Evolutionary conservation across 2,888 invertebrate species (phyloP).

Genomic region (Chirona hameri): DNA sequence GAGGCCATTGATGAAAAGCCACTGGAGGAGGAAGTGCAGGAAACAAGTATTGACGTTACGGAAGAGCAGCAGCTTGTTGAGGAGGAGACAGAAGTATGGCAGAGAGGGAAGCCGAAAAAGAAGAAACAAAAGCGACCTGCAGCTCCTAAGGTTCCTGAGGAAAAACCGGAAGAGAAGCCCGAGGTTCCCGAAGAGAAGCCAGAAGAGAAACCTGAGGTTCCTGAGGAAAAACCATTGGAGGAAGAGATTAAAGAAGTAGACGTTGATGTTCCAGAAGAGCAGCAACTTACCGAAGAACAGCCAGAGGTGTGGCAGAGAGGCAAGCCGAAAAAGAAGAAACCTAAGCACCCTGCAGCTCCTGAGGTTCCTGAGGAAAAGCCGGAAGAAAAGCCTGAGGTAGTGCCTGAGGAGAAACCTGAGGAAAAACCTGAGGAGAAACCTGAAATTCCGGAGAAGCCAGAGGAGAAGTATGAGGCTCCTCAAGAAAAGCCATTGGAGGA

Average conservation of each 20-base stretch:
- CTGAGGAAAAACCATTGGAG: conserved; percentile 33
- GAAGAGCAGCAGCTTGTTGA: conserved; percentile 1
- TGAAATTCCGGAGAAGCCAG: too few species aligned
- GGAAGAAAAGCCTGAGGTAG: too few species aligned
- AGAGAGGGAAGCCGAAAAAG: neutral
- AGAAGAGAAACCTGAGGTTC: too few species aligned
- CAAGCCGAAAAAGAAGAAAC: conserved; percentile 1
- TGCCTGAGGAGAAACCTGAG: neutral
- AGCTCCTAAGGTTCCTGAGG: neutral
- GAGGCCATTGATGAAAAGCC: conserved; percentile 44
- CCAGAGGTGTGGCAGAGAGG: neutral
- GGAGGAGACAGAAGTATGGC: neutral
- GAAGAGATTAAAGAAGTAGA: neutral
- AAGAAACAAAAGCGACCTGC: neutral
- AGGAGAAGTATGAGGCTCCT: conserved; percentile 35
- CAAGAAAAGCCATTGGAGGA: conserved; percentile 34
- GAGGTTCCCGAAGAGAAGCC: too few species aligned
- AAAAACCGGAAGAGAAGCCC: too few species aligned
- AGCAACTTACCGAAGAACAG: neutral
- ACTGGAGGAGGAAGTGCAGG: neutral
- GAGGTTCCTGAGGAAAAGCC: neutral
- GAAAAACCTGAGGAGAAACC: too few species aligned
- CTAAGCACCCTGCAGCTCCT: neutral
- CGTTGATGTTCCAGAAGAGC: neutral
- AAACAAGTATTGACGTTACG: neutral